Evolutionary conservation across 2,888 invertebrate species (phyloP).

Genomic region (Xanthorhoe spadicearia): DNA sequence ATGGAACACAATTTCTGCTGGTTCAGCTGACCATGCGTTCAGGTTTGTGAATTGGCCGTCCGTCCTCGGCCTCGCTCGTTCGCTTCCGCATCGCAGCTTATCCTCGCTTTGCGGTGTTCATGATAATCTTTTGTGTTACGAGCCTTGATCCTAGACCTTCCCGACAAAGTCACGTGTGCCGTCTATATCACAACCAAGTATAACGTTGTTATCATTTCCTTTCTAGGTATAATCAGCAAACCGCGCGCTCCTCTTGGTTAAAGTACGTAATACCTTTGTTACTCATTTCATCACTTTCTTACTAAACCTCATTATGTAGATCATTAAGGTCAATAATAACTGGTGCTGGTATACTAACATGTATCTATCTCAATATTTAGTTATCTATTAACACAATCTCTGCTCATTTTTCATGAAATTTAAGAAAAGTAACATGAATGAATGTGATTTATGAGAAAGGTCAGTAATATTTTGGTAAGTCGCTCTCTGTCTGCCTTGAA

Average conservation of each 20-base stretch:
- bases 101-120: slow-evolving; percentile 78
- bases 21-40: slow-evolving; percentile 66
- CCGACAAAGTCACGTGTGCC: slow-evolving; percentile 60
- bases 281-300: slow-evolving; percentile 43
- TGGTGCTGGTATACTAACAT: slow-evolving; percentile 28
- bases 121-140: slow-evolving; percentile 77
- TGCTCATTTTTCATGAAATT: slow-evolving; percentile 1
- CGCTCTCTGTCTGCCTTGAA: not conserved
- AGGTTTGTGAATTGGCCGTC: slow-evolving; percentile 75
- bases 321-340: slow-evolving; percentile 15
- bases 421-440: not conserved
- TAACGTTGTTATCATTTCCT: slow-evolving; percentile 75
- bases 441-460: slow-evolving; percentile 1
- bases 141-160: slow-evolving; percentile 80
- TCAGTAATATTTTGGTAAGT: slow-evolving; percentile 10
- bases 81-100: slow-evolving; percentile 81
- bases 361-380: not conserved
- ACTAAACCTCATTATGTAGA: slow-evolving; percentile 37
- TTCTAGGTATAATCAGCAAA: slow-evolving; percentile 84
- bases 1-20: slow-evolving; percentile 53
- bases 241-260: slow-evolving; percentile 81
- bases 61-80: slow-evolving; percentile 80
- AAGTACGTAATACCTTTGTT: slow-evolving; percentile 79
- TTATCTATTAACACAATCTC: not conserved
- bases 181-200: slow-evolving; percentile 60